These are phyloP conservation scores for Tryphoninae sp. DNA, from an alignment of 2,888 invertebrate species.

Conservation along the genomic window DNA sequence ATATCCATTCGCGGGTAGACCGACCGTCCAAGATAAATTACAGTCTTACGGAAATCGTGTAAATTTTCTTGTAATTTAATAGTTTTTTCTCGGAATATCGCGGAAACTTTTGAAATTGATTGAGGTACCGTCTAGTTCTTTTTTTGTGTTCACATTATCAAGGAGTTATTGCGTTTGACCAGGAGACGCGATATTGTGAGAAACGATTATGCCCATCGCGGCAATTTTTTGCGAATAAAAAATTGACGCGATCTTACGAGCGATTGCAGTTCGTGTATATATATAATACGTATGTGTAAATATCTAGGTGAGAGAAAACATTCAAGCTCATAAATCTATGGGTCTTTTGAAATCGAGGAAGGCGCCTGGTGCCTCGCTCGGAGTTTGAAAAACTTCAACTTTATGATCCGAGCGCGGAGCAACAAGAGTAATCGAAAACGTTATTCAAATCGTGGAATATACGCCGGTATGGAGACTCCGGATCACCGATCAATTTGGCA, in stretches of 20 bases:
- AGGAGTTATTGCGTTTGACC: slow-evolving; percentile 26
- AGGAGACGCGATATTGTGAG: slow-evolving; percentile 36
- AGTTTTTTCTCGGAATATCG: slow-evolving; percentile 7
- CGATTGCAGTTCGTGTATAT: slow-evolving; percentile 36
- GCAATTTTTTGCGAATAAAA: slow-evolving; percentile 49
- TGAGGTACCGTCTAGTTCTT: slow-evolving; percentile 21
- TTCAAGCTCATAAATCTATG: slow-evolving; percentile 57
- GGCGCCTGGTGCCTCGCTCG: not conserved
- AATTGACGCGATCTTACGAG: slow-evolving; percentile 33
- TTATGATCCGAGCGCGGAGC: slow-evolving; percentile 23
- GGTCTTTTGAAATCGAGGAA: slow-evolving; percentile 49
- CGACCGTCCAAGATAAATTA: too few relatives aligned
- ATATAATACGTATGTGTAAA: slow-evolving; percentile 2
- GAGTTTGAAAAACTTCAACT: slow-evolving; percentile 50
- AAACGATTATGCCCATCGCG: slow-evolving; percentile 39
- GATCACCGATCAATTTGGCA: slow-evolving; percentile 55
- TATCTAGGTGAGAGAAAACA: slow-evolving; percentile 15
- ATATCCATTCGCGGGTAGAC: too few relatives aligned
- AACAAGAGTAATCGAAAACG: slow-evolving; percentile 53
- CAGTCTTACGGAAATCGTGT: not conserved
- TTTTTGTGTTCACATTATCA: not conserved
- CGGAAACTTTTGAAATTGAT: slow-evolving; percentile 43
- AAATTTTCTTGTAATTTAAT: not conserved
- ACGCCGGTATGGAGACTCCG: slow-evolving; percentile 8
- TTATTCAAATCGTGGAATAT: slow-evolving; percentile 57